Evolutionary conservation across 1,140 invertebrate genomes (phyloP), one percentile per base, ranked within the genome.

Genomic region (Drosophila ohnishii): DNA sequence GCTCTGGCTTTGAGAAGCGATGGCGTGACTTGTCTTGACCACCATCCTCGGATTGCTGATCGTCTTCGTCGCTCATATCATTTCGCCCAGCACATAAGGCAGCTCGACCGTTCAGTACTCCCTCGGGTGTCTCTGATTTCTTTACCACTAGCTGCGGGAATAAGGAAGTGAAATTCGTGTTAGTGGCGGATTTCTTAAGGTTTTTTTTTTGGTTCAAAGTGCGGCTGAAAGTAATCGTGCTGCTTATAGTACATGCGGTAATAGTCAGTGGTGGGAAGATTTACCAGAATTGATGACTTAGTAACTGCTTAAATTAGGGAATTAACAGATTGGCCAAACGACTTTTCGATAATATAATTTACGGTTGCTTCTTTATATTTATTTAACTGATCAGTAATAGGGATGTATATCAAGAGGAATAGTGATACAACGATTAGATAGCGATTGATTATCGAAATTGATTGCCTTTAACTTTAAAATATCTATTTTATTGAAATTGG

Each of bases 71-170:
- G 16, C 94, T 95, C 78, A 96, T 93, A 80, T 96, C 95, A 87
- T 96, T 94, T 55, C 94, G 92, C 66, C 96, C 96, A 11, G 95
- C 96, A 69, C 94, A 94, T 8, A 96, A 90, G 3, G 96, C 96
- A 90, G 96, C 96, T 58, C 96, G 92, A 35, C 96, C 96, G 87
- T 95, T 96, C 35, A 97, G 93, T 60, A 97, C 95, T 53, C 92
- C 60, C 32, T 90, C 80, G 7, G 86, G 90, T 58, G 94, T 92
- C 75, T 92, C 92, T 19, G 93, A 92, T 81, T 94, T 94, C 83
- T 94, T 94, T 76, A 94, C 92, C 80, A 93, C 94, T 75, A 93
- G 92, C 93, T 93, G 79, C 74, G 59, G 48, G 66, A 19, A 72
- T 14, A 51, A 78, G 62, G 19, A 55, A 45, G 13, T 48, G 48